Conservation (phyloP, 2,113 vertebrate genomes). For the Nothobranchius furzeri region DNA sequence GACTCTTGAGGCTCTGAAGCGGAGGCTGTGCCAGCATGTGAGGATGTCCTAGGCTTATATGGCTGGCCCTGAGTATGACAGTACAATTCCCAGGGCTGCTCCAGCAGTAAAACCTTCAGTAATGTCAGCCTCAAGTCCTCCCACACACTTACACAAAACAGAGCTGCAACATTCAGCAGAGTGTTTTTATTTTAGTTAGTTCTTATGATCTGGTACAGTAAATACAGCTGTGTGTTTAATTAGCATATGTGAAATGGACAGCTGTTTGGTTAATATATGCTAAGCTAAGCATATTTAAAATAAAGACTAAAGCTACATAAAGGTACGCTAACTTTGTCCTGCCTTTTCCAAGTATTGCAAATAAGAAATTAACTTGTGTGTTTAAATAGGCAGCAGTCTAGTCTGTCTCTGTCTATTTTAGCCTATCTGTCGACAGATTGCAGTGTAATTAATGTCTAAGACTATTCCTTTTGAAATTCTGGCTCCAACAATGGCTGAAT, state of each 20-base stretch:
- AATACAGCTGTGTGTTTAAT: not conserved
- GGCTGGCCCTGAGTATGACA: slow-evolving; percentile 49
- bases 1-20: slow-evolving; percentile 60
- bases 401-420: too few relatives aligned
- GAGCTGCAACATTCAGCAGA: slow-evolving; percentile 17
- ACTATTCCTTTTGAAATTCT: too few relatives aligned
- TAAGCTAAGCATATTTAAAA: too few relatives aligned
- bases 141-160: slow-evolving; percentile 23
- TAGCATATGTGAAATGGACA: not conserved
- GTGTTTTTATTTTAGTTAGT: not conserved
- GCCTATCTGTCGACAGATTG: too few relatives aligned
- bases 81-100: slow-evolving; percentile 37
- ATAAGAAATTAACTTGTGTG: too few relatives aligned
- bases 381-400: too few relatives aligned
- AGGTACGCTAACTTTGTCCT: too few relatives aligned
- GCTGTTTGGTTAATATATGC: too few relatives aligned
- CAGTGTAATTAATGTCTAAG: too few relatives aligned
- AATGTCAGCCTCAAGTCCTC: slow-evolving; percentile 30
- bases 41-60: slow-evolving; percentile 47
- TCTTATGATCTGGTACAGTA: not conserved
- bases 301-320: too few relatives aligned
- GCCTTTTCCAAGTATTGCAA: too few relatives aligned
- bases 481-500: too few relatives aligned
- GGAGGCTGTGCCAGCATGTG: slow-evolving; percentile 47
- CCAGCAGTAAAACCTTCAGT: slow-evolving; percentile 26